phyloP scores from a whole-genome alignment of 2,797 vertebrate genomes.

The Nothura maculosa region DNA sequence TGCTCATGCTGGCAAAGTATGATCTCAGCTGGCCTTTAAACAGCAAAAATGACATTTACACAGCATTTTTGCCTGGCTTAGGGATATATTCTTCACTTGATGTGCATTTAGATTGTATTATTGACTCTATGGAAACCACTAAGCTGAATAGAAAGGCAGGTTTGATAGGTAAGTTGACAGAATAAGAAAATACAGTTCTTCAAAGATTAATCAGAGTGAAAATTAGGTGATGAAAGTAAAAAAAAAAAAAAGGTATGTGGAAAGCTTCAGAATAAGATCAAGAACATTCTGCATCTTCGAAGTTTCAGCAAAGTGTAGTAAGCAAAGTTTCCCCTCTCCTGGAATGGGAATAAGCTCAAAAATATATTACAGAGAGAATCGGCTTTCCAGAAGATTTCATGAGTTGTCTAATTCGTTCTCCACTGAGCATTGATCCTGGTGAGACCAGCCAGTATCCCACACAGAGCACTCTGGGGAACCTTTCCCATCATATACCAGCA shows the following conservation, averaged over 20 bases:
- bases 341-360: not conserved
- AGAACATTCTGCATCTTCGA: conserved; percentile 5
- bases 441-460: not conserved
- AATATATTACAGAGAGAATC: not conserved
- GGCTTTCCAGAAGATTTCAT: not conserved
- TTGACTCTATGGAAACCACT: not conserved
- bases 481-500: too few relatives aligned
- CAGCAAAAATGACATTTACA: not conserved
- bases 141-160: not conserved
- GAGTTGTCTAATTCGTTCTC: not conserved
- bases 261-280: not conserved
- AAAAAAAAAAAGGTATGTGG: not conserved
- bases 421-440: not conserved
- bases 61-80: not conserved
- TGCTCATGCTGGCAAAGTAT: not conserved
- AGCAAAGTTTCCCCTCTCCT: not conserved
- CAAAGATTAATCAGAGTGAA: not conserved
- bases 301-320: not conserved
- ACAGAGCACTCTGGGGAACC: not conserved
- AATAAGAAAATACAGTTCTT: not conserved
- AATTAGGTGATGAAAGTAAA: not conserved
- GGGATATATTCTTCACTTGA: not conserved
- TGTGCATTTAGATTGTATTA: not conserved
- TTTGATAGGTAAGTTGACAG: not conserved
- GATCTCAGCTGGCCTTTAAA: not conserved